Evolutionary conservation across 2,113 vertebrate genomes (phyloP).

Genomic region (Hassar affinis): DNA sequence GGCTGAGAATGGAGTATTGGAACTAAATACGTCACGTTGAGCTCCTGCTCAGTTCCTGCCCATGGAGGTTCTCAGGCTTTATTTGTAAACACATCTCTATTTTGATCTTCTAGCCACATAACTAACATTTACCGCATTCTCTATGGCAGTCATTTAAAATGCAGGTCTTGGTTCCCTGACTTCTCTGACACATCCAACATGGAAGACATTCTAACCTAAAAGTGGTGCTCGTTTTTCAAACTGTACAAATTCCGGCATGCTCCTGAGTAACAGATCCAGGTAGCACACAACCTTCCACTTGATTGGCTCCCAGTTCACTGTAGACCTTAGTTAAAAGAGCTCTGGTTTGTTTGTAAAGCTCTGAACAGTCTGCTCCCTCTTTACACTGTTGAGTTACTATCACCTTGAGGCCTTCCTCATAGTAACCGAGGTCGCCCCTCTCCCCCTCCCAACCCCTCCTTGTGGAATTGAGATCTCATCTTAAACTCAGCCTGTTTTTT

Average conservation of each 20-base stretch:
- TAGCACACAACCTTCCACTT: background rate
- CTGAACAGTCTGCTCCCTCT: background rate
- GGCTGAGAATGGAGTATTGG: background rate
- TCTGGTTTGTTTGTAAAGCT: background rate
- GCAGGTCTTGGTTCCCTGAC: background rate
- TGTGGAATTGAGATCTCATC: background rate
- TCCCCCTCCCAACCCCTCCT: background rate
- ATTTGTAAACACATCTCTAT: background rate
- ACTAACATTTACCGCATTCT: background rate
- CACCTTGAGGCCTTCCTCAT: background rate
- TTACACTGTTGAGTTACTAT: background rate
- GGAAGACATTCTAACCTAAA: background rate
- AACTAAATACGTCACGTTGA: background rate
- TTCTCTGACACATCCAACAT: background rate
- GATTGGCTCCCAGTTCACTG: background rate
- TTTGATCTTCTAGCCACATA: background rate
- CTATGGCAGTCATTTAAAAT: background rate
- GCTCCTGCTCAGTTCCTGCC: slow-evolving; percentile 10
- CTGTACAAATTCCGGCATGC: background rate
- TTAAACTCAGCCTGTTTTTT: background rate
- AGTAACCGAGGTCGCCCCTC: no score
- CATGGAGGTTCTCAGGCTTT: background rate
- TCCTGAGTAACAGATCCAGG: background rate
- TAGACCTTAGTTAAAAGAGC: background rate
- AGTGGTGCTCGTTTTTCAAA: background rate